These are phyloP conservation scores for Hypanus sabinus DNA, from an alignment of 2,113 vertebrate genomes.

Conservation along the genomic window DNA sequence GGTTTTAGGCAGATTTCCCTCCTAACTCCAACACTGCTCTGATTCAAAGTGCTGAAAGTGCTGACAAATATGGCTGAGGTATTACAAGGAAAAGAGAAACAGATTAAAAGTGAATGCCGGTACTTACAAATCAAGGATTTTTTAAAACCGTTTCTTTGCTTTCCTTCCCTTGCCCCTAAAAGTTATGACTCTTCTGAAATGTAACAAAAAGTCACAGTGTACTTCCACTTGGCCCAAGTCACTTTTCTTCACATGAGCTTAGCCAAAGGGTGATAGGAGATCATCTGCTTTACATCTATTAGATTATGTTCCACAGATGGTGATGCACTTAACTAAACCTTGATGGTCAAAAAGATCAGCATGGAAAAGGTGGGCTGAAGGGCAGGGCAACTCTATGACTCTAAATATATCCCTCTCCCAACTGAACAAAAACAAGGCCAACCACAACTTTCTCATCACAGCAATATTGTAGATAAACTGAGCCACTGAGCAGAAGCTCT, in stretches of 20 bases:
- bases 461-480: not conserved
- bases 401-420: not conserved
- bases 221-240: not conserved
- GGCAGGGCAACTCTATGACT: too few relatives aligned
- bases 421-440: not conserved
- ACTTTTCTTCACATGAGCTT: not conserved
- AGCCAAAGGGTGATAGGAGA: not conserved
- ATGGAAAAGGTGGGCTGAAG: too few relatives aligned
- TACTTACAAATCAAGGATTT: not conserved
- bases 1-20: not conserved
- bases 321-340: not conserved
- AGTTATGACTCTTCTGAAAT: not conserved
- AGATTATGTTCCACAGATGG: not conserved
- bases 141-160: not conserved
- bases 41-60: not conserved
- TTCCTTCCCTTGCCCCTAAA: not conserved
- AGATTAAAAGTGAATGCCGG: not conserved
- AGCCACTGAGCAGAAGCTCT: not conserved
- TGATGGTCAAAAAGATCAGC: too few relatives aligned
- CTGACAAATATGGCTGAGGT: not conserved
- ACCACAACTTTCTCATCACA: too few relatives aligned
- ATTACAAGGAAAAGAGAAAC: not conserved
- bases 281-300: not conserved
- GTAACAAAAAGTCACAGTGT: not conserved
- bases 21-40: not conserved